Evolutionary conservation across 2,797 vertebrate genomes (phyloP).

Genomic region (Dromococcyx pavoninus): DNA sequence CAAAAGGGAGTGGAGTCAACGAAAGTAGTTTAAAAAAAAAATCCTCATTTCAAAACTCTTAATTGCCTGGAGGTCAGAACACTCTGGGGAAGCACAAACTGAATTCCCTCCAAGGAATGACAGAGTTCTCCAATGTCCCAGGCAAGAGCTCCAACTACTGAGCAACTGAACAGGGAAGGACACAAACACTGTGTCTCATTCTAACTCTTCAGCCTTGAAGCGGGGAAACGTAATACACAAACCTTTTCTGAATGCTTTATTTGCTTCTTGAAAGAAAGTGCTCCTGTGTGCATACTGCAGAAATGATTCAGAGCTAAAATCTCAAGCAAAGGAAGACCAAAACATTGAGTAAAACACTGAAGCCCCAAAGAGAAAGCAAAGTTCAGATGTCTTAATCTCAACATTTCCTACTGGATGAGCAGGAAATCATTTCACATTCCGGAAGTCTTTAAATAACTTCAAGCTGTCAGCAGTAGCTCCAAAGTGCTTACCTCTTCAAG

Average conservation of each 20-base stretch:
- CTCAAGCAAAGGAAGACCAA: background rate
- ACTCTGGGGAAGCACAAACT: background rate
- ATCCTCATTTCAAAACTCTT: background rate
- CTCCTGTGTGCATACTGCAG: background rate
- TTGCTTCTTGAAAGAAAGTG: background rate
- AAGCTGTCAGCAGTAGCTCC: background rate
- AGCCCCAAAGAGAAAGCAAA: background rate
- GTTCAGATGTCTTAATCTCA: background rate
- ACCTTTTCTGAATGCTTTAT: background rate
- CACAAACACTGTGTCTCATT: background rate
- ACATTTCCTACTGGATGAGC: background rate
- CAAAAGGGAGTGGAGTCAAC: background rate
- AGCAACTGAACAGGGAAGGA: background rate
- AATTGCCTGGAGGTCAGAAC: background rate
- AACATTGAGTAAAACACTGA: background rate
- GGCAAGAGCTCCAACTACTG: background rate
- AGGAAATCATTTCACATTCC: background rate
- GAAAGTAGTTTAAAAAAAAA: background rate
- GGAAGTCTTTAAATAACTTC: background rate
- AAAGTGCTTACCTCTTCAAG: slow-evolving; percentile 87
- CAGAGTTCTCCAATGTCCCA: background rate
- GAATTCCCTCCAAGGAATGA: background rate
- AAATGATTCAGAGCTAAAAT: background rate
- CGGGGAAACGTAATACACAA: background rate
- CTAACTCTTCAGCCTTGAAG: background rate